A percentile compares a stretch with the other conserved stretches of the same genome.
phyloP scores from a whole-genome alignment of 2,113 vertebrate genomes.

The Pantherophis guttatus region DNA sequence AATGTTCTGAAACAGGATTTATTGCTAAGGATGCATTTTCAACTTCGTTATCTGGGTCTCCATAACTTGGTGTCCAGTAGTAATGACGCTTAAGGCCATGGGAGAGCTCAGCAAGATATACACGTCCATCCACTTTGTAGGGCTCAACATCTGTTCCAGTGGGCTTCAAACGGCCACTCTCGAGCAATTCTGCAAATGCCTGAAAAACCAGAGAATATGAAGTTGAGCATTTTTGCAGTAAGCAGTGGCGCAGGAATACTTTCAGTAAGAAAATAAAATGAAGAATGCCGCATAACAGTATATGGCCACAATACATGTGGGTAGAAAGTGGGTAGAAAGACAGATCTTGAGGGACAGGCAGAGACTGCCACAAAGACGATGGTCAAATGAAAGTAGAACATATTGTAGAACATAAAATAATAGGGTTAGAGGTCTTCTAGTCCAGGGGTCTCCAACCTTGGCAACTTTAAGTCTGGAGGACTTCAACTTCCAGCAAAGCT shows the following conservation, averaged over 20 bases:
- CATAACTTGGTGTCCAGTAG: constrained; percentile 67
- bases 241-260: neutral
- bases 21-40: constrained; percentile 68
- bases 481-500: too few relatives aligned
- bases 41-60: neutral
- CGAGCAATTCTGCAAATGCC: constrained; percentile 79
- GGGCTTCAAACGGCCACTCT: constrained; percentile 64
- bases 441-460: neutral
- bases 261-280: neutral
- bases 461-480: too few relatives aligned
- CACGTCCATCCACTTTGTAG: constrained; percentile 69
- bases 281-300: neutral
- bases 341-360: neutral
- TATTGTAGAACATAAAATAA: neutral
- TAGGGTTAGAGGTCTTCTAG: neutral
- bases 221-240: neutral
- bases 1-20: constrained; percentile 17
- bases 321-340: neutral
- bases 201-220: constrained; percentile 38
- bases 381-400: neutral
- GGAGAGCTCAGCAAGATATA: constrained; percentile 76
- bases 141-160: constrained; percentile 77
- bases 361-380: neutral
- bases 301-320: neutral
- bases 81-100: constrained; percentile 75